These are phyloP conservation scores for Moxostoma hubbsi DNA, from an alignment of 2,797 vertebrate species.

Conservation along the genomic window DNA sequence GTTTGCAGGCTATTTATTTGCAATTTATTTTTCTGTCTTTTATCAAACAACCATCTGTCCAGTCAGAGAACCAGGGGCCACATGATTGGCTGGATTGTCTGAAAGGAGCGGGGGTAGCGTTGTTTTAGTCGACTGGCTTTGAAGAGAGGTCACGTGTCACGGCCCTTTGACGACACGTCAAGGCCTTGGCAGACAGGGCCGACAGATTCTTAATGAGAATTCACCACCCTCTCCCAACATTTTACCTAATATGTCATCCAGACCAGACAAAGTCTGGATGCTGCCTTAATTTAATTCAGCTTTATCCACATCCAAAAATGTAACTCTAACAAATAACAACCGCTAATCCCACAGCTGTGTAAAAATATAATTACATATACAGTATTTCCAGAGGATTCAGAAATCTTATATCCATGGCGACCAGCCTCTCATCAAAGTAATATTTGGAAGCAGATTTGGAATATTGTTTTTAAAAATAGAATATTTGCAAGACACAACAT, in stretches of 20 bases:
- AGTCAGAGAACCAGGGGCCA: conserved; percentile 65
- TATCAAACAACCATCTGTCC: conserved; percentile 80
- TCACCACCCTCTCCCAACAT: conserved; percentile 64
- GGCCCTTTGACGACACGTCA: conserved; percentile 77
- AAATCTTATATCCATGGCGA: conserved; percentile 38
- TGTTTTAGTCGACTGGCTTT: conserved; percentile 72
- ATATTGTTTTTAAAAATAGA: not conserved
- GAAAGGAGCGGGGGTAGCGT: conserved; percentile 65
- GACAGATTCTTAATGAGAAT: conserved; percentile 72
- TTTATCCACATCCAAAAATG: conserved; percentile 57
- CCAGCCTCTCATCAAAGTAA: conserved; percentile 22
- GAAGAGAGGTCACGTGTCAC: conserved; percentile 74
- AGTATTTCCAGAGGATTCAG: not conserved
- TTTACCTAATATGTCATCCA: conserved; percentile 67
- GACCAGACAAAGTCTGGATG: conserved; percentile 64
- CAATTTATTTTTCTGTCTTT: conserved; percentile 65
- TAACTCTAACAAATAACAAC: conserved; percentile 23
- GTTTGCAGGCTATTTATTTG: conserved; percentile 57
- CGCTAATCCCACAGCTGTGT: not conserved
- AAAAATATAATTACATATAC: conserved; percentile 18
- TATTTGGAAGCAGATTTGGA: conserved; percentile 11
- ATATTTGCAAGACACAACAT: not conserved
- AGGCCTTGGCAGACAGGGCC: conserved; percentile 69
- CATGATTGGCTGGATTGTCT: conserved; percentile 68
- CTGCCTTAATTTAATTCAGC: conserved; percentile 19